A percentile compares a stretch with the other conserved stretches of the same genome.
Conservation (phyloP, 2,797 vertebrate species). For the Phoebastria nigripes region DNA sequence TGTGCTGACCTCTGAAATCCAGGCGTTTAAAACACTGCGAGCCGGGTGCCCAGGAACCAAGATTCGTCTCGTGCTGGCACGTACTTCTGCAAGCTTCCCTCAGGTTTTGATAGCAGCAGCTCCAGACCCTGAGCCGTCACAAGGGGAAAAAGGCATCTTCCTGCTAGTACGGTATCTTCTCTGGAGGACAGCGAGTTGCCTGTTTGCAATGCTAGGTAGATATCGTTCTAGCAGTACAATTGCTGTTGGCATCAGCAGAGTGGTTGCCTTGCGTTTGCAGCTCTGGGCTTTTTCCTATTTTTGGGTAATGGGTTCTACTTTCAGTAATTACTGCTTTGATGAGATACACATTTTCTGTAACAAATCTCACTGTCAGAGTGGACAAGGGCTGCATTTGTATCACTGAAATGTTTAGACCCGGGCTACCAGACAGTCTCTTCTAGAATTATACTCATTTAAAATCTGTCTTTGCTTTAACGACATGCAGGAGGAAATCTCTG, state of each 20-base stretch:
- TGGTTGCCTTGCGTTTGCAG: background rate
- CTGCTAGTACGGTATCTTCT: background rate
- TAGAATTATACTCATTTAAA: background rate
- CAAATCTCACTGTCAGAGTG: background rate
- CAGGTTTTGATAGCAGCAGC: background rate
- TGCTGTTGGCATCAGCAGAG: background rate
- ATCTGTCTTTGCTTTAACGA: background rate
- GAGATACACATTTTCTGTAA: background rate
- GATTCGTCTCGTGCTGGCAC: background rate
- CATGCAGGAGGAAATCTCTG: background rate
- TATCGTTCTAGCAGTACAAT: fast-evolving
- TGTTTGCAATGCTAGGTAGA: background rate
- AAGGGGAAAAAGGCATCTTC: background rate
- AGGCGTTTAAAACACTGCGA: fast-evolving
- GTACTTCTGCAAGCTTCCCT: background rate
- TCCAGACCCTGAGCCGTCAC: background rate
- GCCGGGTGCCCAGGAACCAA: fast-evolving
- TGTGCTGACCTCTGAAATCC: background rate
- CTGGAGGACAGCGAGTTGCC: fast-evolving
- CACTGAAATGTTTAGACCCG: background rate
- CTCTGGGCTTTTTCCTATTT: background rate
- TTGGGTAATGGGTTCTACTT: background rate
- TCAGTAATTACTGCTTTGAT: background rate
- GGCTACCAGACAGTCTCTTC: background rate
- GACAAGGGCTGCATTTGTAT: background rate